Percentiles rank a stretch among this genome's conserved stretches.
Evolutionary conservation across 2,888 invertebrate genomes (phyloP).

Genomic region (Cantharis rustica): DNA sequence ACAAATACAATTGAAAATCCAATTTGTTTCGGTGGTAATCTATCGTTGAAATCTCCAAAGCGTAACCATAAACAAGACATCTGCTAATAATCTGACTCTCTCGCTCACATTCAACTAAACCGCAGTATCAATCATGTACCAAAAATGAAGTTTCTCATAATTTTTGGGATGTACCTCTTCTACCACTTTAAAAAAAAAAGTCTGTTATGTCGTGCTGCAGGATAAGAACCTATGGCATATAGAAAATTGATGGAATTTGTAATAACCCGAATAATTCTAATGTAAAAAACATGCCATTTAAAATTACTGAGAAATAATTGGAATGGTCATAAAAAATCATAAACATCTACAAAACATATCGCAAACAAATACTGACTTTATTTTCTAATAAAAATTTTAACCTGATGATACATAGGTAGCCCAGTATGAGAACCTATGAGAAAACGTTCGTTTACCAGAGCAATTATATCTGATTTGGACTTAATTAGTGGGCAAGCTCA

Average conservation of each 20-base stretch:
- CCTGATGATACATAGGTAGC: background rate
- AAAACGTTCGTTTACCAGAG: constrained; percentile 10
- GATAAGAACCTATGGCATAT: background rate
- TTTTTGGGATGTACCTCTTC: background rate
- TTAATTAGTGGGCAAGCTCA: background rate
- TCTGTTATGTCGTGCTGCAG: background rate
- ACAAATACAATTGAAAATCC: background rate
- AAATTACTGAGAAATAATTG: background rate
- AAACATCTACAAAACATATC: too few relatives aligned
- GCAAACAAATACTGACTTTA: too few relatives aligned
- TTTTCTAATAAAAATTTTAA: background rate
- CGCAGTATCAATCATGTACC: background rate
- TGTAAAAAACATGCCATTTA: background rate
- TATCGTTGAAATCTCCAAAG: constrained; percentile 15
- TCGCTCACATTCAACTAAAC: background rate
- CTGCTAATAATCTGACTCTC: background rate
- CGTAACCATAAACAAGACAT: constrained; percentile 9
- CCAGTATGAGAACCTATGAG: background rate
- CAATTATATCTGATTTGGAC: constrained; percentile 9
- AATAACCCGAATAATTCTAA: background rate
- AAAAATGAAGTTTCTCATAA: background rate
- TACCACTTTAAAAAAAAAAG: background rate
- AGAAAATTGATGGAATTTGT: background rate
- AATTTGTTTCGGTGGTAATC: constrained; percentile 15
- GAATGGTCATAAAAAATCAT: background rate